A percentile compares a stretch with the other conserved stretches of the same genome.
phyloP scores from a whole-genome alignment of 2,113 vertebrate genomes.

The Siniperca knerii region DNA sequence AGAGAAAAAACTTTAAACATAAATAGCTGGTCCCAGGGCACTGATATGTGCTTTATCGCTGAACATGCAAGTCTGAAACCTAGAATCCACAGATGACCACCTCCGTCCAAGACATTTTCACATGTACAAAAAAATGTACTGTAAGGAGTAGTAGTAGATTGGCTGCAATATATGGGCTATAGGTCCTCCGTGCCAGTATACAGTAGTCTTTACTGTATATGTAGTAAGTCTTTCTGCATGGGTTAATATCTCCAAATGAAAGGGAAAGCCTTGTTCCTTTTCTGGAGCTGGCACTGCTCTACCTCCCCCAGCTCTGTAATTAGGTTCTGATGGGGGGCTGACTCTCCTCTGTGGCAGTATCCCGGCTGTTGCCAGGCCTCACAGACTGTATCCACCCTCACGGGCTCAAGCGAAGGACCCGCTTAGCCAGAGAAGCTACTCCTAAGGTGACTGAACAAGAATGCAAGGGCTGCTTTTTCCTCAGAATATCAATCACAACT shows the following conservation, averaged over 20 bases:
- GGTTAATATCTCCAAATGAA: constrained; percentile 65
- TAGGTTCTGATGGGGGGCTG: constrained; percentile 52
- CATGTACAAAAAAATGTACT: neutral
- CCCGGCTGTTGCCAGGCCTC: constrained; percentile 39
- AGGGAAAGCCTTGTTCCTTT: constrained; percentile 62
- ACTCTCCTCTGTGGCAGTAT: constrained; percentile 54
- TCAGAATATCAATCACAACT: constrained; percentile 42
- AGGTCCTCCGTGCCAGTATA: neutral
- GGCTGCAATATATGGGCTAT: neutral
- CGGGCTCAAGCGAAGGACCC: neutral
- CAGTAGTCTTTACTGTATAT: constrained; percentile 5
- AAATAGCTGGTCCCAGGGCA: neutral
- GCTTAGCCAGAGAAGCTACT: constrained; percentile 15
- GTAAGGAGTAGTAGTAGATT: constrained; percentile 1
- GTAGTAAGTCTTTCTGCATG: constrained; percentile 22
- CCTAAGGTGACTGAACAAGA: constrained; percentile 31
- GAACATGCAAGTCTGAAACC: neutral
- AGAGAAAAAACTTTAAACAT: constrained; percentile 24
- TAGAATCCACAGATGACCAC: constrained; percentile 26
- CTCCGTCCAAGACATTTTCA: neutral
- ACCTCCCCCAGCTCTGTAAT: constrained; percentile 69
- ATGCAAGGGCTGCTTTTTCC: constrained; percentile 21
- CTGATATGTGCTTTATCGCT: constrained; percentile 2
- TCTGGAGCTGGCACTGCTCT: constrained; percentile 63
- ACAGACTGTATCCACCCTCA: constrained; percentile 20